Conservation (phyloP, 2,888 invertebrate genomes). For the Tetragnatha montana region DNA sequence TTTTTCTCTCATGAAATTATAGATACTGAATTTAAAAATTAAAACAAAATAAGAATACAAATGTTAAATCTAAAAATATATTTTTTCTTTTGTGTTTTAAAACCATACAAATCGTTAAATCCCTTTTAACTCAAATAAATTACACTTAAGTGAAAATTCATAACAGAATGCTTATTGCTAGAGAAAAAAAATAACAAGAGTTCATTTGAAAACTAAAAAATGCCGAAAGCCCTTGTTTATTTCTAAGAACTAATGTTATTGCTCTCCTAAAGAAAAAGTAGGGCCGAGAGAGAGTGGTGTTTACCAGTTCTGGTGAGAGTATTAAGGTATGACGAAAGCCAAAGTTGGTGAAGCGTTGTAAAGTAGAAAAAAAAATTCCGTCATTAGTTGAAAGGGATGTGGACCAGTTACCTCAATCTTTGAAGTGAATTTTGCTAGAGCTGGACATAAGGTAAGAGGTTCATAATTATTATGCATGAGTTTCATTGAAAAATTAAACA, state of each 20-base stretch:
- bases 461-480: background rate
- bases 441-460: conserved; percentile 10
- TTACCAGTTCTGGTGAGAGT: conserved; percentile 21
- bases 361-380: background rate
- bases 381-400: background rate
- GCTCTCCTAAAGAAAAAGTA: conserved; percentile 1
- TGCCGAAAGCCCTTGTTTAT: background rate
- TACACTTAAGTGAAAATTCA: background rate
- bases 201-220: background rate
- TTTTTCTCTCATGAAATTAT: background rate
- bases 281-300: conserved; percentile 5
- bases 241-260: conserved; percentile 23
- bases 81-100: background rate
- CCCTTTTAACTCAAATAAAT: background rate
- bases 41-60: background rate
- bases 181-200: background rate
- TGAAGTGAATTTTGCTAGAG: background rate
- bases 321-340: conserved; percentile 41
- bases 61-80: background rate
- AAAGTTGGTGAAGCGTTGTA: conserved; percentile 19
- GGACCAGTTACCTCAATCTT: conserved; percentile 3
- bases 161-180: background rate
- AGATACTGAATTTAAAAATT: too few species aligned
- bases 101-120: background rate
- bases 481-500: background rate